These are phyloP conservation scores for Gerris buenoi DNA, from an alignment of 1,140 invertebrate species.

Conservation along the genomic window DNA sequence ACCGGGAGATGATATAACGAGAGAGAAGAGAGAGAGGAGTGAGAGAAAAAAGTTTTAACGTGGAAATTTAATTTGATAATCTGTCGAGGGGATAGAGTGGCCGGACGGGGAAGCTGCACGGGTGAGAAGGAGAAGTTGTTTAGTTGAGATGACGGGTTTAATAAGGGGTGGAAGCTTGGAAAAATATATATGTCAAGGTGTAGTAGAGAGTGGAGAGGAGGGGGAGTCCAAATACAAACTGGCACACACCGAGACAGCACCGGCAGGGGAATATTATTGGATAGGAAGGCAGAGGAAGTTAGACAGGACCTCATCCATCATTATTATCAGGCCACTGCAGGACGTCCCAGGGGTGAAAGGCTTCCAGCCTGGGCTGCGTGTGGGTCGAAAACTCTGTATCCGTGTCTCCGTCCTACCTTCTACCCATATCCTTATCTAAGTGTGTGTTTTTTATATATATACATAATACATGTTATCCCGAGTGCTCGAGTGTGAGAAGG, in stretches of 20 bases:
- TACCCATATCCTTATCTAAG: neutral
- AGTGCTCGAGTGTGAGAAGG: neutral
- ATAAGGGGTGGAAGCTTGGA: neutral
- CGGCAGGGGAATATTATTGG: neutral
- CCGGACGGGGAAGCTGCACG: neutral
- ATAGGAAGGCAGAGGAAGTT: neutral
- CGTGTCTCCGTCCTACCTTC: neutral
- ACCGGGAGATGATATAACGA: no score
- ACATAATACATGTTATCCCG: neutral
- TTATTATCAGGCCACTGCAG: neutral
- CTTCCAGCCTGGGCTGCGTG: neutral
- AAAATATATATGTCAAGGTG: neutral
- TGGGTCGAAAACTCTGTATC: neutral
- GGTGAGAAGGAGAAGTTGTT: neutral
- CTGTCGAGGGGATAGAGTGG: neutral
- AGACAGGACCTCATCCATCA: neutral
- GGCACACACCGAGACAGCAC: neutral
- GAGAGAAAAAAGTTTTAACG: neutral
- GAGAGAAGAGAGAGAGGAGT: neutral
- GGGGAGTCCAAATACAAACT: neutral
- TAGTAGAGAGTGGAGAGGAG: neutral
- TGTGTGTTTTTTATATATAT: neutral
- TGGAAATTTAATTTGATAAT: neutral
- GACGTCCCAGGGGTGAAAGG: neutral
- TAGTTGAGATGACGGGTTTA: neutral